Evolutionary conservation across 2,113 vertebrate species (phyloP), one percentile per base, ranked within the genome.

Genomic region (Rousettus leschenaultii): DNA sequence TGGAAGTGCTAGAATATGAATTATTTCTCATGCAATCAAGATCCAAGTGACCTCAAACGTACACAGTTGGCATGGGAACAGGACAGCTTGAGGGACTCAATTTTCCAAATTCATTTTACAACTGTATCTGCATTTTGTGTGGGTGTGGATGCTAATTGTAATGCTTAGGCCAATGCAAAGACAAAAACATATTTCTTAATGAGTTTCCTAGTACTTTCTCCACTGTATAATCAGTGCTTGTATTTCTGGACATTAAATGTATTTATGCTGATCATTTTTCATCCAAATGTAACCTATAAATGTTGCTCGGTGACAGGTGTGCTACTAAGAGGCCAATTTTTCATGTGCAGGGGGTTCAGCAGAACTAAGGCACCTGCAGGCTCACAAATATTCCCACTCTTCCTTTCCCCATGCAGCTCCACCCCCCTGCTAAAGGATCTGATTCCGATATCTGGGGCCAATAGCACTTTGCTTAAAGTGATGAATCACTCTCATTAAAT

Each of bases 401-500:
- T 7, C 57, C 2, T 18, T 12, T 66, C 65, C 92, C 9, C 8
- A 15, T 22, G 45, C n/a, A 55, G 19, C 12, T 45, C 11, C 1
- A 0, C 57, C 61, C 79, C 35, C 43, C 89, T 66, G 66, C 86
- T 92, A 95, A 15, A 95, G 89, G 65, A 97, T 33, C 90, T 16
- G 59, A 94, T 95, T 96, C 84, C 94, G 96, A 83, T 96, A 96
- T 96, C 91, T 86, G 57, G 74, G 86, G 89, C 68, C 85, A 96
- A 74, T 18, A 75, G 89, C 57, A 85, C 74, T 95, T 97, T 89
- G 94, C 93, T 97, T 93, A 24, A 61, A 45, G 75, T 97, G 97
- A 97, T 97, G 96, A 97, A 98, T 98, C 85, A 59, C 74, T 93
- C 86, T 97, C 91, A 82, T 95, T 97, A 95, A 94, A 97, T 95